These are phyloP conservation scores for Streptopelia turtur DNA, from an alignment of 2,797 vertebrate genomes.

Conservation along the genomic window DNA sequence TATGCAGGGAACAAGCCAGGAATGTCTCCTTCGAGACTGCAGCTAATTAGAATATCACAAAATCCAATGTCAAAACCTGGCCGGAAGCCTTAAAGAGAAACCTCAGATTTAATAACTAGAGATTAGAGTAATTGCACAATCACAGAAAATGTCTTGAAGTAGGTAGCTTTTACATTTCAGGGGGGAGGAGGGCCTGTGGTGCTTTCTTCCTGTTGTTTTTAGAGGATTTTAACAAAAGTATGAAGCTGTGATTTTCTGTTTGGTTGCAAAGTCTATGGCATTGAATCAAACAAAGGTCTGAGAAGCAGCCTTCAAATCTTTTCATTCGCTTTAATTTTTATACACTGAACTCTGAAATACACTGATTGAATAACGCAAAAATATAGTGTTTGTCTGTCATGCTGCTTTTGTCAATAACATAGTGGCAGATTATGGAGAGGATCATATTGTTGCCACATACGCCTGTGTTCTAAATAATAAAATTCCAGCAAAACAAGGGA, in stretches of 20 bases:
- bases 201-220: neutral
- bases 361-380: slow-evolving; percentile 33
- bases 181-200: neutral
- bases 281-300: neutral
- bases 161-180: neutral
- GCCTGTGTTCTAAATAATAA: slow-evolving; percentile 20
- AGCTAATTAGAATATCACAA: slow-evolving; percentile 44
- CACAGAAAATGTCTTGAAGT: neutral
- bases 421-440: slow-evolving; percentile 37
- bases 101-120: neutral
- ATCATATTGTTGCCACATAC: neutral
- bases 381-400: neutral
- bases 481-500: slow-evolving; percentile 29
- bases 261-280: neutral
- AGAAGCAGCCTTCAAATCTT: neutral
- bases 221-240: neutral
- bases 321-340: slow-evolving; percentile 20
- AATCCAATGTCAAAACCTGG: slow-evolving; percentile 71
- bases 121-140: neutral
- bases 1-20: slow-evolving; percentile 26
- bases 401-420: slow-evolving; percentile 22
- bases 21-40: slow-evolving; percentile 38
- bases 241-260: neutral
- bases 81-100: slow-evolving; percentile 59
- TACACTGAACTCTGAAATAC: neutral